Evolutionary conservation across 2,888 invertebrate genomes (phyloP), one percentile per base, ranked within the genome.

Genomic region (Ennomos quercinarius): DNA sequence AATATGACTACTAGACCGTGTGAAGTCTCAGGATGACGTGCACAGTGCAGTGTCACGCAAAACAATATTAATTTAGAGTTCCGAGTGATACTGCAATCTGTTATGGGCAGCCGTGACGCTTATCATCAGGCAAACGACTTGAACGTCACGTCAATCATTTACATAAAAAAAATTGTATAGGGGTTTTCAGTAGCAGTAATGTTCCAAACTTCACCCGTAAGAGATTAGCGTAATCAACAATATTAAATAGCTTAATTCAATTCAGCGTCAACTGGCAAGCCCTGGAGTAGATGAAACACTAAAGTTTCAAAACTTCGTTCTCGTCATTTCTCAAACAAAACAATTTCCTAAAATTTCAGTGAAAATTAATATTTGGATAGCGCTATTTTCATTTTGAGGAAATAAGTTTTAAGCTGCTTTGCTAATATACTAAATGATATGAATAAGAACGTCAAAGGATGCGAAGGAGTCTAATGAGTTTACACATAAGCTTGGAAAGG

Each of bases 201-300:
- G 42, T 42, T 61, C 49, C 40, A 43, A 68, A 63, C 60, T 68
- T 60, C 58, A 51, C 34, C 45, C 62, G 45, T 61, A 65, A 64
- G 66, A 66, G 66, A 67, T 69, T 69, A 67, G 64, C 55, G 67
- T 64, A 64, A 69, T 69, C 65, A 69, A 67, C 67, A 66, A 64
- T 65, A 69, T 65, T 69, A 69, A 68, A 67, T 64, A 65, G 55
- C 63, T 57, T 65, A 67, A 65, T 67, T 63, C 61, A 69, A 64
- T 69, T 66, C 64, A 42, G 62, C 61, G 58, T 59, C 59, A 64
- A 59, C 51, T 56, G 58, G 61, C 59, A 64, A 59, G 53, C 56
- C 61, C 51, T 37, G 54, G 63, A 61, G 67, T 65, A 62, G 67
- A 61, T 64, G 69, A 67, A 68, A 69, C 60, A 67, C 63, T 64